Percentiles rank a stretch among this genome's conserved stretches.
phyloP scores from a whole-genome alignment of 2,888 invertebrate genomes.

The Trileptium ribeirensis region DNA sequence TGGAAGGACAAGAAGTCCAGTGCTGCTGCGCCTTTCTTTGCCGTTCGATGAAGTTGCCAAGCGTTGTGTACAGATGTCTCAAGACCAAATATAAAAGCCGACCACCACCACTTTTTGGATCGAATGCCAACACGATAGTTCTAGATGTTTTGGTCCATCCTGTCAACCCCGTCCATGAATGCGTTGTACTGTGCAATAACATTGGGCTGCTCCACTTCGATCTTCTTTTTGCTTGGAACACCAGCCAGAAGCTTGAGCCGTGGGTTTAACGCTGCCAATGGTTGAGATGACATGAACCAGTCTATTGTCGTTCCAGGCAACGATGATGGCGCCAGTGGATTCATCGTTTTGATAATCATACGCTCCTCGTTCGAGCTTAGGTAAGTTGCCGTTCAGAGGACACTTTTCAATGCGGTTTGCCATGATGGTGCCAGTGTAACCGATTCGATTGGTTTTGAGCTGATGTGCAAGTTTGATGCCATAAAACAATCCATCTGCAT shows the following conservation, averaged over 20 bases:
- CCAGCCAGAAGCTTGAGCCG: background rate
- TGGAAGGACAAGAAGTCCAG: background rate
- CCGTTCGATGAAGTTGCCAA: background rate
- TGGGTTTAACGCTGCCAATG: background rate
- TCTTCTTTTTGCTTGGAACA: background rate
- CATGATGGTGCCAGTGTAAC: background rate
- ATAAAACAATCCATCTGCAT: background rate
- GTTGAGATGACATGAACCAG: background rate
- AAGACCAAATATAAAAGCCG: background rate
- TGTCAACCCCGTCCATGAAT: background rate
- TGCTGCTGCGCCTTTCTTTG: background rate
- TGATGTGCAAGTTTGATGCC: background rate
- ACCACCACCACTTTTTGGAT: background rate
- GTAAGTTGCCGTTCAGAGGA: background rate
- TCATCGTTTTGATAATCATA: background rate
- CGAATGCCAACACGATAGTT: background rate
- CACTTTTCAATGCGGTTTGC: conserved; percentile 3
- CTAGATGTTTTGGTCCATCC: background rate
- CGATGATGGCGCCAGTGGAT: background rate
- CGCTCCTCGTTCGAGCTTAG: background rate
- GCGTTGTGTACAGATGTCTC: background rate
- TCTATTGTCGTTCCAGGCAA: background rate
- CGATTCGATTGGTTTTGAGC: background rate
- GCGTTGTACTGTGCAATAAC: background rate
- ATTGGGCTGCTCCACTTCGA: background rate